These are phyloP conservation scores for Kuschelorhynchus macadamiae DNA, from an alignment of 2,888 invertebrate genomes.

Conservation along the genomic window DNA sequence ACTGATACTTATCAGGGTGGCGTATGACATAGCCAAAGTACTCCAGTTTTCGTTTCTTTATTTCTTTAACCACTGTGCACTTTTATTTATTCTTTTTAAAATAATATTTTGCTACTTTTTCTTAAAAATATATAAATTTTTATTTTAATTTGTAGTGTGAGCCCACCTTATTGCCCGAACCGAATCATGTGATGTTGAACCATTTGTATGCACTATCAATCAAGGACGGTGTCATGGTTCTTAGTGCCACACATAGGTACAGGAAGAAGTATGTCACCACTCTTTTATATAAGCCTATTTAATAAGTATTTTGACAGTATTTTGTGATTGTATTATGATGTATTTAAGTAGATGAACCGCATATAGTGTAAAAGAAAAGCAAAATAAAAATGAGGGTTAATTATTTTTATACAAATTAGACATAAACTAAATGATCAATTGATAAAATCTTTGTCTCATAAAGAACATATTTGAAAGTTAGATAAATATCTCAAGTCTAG, in stretches of 20 bases:
- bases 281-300: constrained; percentile 97
- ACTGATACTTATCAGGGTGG: too few relatives aligned
- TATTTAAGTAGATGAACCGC: background rate
- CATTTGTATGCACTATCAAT: constrained; percentile 99
- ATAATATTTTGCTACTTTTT: too few relatives aligned
- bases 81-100: too few relatives aligned
- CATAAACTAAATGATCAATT: too few relatives aligned
- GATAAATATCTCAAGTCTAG: too few relatives aligned
- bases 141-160: constrained; percentile 93
- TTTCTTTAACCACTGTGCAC: too few relatives aligned
- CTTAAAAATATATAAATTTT: too few relatives aligned
- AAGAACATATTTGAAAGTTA: too few relatives aligned
- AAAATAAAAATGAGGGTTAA: background rate
- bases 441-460: too few relatives aligned
- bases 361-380: background rate
- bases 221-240: constrained; percentile 99
- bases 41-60: too few relatives aligned
- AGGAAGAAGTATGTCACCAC: constrained; percentile 99
- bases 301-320: constrained; percentile 60
- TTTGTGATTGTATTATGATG: constrained; percentile 7
- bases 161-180: constrained; percentile 98
- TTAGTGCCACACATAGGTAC: constrained; percentile 98
- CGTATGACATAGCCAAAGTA: too few relatives aligned
- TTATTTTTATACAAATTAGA: too few relatives aligned
- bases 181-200: constrained; percentile 99